Conservation (phyloP, 2,797 vertebrate species). For the Poeciliopsis turneri region DNA sequence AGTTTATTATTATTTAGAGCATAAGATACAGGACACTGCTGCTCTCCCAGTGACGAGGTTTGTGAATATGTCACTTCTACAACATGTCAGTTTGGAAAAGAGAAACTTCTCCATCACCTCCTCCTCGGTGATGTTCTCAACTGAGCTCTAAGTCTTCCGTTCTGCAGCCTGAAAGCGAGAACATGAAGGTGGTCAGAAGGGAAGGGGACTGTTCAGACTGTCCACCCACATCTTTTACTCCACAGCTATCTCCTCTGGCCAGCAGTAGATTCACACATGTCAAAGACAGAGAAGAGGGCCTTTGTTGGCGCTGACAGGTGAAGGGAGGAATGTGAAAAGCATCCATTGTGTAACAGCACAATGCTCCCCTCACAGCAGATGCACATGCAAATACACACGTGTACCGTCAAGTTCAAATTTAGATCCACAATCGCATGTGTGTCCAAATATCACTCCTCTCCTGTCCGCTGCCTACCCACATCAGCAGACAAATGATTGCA, state of each 20-base stretch:
- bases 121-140: conserved; percentile 18
- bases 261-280: conserved; percentile 57
- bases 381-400: conserved; percentile 52
- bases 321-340: conserved; percentile 62
- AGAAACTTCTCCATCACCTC: conserved; percentile 14
- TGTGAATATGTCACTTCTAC: conserved; percentile 17
- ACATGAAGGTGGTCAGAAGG: conserved; percentile 44
- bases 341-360: conserved; percentile 59
- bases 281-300: conserved; percentile 50
- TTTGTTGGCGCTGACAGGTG: conserved; percentile 70
- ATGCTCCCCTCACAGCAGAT: conserved; percentile 49
- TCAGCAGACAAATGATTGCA: conserved; percentile 41
- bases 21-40: not conserved
- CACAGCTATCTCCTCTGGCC: conserved; percentile 62
- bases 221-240: conserved; percentile 52
- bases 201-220: conserved; percentile 41
- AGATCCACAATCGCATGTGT: conserved; percentile 39
- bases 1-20: not conserved
- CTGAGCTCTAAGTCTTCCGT: conserved; percentile 16
- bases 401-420: conserved; percentile 58
- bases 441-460: conserved; percentile 36
- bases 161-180: conserved; percentile 38
- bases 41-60: not conserved
- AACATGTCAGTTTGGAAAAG: conserved; percentile 20
- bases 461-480: conserved; percentile 35